phyloP scores from a whole-genome alignment of 1,140 invertebrate genomes.

The Papilio dardanus region DNA sequence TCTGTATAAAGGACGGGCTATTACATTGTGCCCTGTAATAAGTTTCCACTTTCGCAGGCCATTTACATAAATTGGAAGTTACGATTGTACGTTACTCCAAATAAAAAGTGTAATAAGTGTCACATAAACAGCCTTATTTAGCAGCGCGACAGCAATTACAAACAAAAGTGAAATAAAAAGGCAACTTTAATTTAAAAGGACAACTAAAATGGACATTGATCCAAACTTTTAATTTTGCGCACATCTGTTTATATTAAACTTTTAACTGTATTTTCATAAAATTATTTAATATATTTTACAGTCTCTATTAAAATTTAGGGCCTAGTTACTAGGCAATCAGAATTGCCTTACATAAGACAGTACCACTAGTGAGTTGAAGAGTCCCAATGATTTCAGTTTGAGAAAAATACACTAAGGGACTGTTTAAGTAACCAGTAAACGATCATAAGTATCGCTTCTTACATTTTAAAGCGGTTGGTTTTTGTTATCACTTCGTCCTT shows the following conservation, averaged over 20 bases:
- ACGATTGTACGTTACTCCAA: conserved; percentile 31
- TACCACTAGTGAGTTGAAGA: too few relatives aligned
- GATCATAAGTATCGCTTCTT: too few relatives aligned
- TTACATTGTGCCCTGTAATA: conserved; percentile 6
- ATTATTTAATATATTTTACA: too few relatives aligned
- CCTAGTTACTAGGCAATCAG: too few relatives aligned
- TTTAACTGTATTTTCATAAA: not conserved
- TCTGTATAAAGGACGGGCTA: not conserved
- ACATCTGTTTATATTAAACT: not conserved
- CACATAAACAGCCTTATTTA: conserved; percentile 34
- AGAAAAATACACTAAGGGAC: too few relatives aligned
- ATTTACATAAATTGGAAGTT: conserved; percentile 36
- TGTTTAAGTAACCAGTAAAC: too few relatives aligned
- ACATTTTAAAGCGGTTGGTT: too few relatives aligned
- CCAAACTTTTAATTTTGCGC: not conserved
- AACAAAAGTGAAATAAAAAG: conserved; percentile 10
- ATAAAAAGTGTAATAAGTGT: conserved; percentile 36
- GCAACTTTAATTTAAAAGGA: conserved; percentile 6
- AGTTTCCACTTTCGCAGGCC: conserved; percentile 30
- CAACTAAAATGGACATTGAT: not conserved
- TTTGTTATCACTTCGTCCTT: not conserved
- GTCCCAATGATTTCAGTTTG: too few relatives aligned
- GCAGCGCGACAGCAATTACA: conserved; percentile 28
- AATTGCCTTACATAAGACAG: too few relatives aligned
- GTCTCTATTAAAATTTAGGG: too few relatives aligned